Evolutionary conservation across 2,888 invertebrate species (phyloP).

Genomic region (Aethes cnicana): DNA sequence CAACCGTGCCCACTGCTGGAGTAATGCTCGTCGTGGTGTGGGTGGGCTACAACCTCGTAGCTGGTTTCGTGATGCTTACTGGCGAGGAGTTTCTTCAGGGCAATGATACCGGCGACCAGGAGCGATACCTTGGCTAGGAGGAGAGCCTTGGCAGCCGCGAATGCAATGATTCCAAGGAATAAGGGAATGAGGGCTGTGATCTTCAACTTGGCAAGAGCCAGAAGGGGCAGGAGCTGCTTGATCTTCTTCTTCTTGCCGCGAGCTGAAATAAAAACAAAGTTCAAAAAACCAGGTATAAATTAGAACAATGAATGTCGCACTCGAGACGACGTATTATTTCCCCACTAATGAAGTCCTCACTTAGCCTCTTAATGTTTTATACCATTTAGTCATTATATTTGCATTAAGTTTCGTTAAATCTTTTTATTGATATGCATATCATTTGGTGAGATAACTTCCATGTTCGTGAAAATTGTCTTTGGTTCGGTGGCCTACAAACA

Average conservation of each 20-base stretch:
- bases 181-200: slow-evolving; percentile 89
- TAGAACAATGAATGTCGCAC: too few species aligned
- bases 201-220: slow-evolving; percentile 90
- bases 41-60: slow-evolving; percentile 89
- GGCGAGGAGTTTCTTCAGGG: slow-evolving; percentile 86
- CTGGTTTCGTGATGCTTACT: slow-evolving; percentile 86
- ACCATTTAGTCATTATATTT: too few species aligned
- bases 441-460: too few species aligned
- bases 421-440: too few species aligned
- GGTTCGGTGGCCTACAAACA: too few species aligned
- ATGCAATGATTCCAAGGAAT: slow-evolving; percentile 87
- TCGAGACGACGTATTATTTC: too few species aligned
- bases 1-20: slow-evolving; percentile 84
- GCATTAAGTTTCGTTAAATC: too few species aligned
- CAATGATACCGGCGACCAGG: slow-evolving; percentile 88
- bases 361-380: too few species aligned
- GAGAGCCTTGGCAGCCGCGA: slow-evolving; percentile 93
- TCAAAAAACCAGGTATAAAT: not conserved
- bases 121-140: slow-evolving; percentile 92
- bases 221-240: slow-evolving; percentile 88
- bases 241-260: slow-evolving; percentile 91
- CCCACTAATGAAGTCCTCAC: too few species aligned
- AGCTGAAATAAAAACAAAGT: slow-evolving; percentile 68
- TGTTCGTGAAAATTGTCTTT: too few species aligned
- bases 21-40: slow-evolving; percentile 82